phyloP scores from a whole-genome alignment of 2,113 vertebrate species.

The Danionella cerebrum region DNA sequence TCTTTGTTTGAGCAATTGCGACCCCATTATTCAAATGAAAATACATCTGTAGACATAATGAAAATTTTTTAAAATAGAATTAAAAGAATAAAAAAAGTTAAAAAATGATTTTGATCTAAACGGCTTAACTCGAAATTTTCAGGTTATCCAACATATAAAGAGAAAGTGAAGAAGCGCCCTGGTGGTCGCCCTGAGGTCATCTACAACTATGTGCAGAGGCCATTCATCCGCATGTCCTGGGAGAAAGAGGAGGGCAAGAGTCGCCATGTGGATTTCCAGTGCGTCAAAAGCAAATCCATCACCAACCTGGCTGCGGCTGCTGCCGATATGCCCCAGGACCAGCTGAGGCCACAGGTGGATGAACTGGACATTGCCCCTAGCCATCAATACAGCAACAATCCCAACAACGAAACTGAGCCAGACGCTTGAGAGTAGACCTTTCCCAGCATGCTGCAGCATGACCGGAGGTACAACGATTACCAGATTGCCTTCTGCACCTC shows the following conservation, averaged over 20 bases:
- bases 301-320: slow-evolving; percentile 92
- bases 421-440: slow-evolving; percentile 71
- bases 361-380: slow-evolving; percentile 89
- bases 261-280: slow-evolving; percentile 96
- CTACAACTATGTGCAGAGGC: slow-evolving; percentile 97
- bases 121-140: neutral
- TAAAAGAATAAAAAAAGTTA: no score
- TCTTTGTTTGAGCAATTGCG: no score
- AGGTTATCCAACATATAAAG: slow-evolving; percentile 97
- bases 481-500: slow-evolving; percentile 72
- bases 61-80: no score
- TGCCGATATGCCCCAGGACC: slow-evolving; percentile 94
- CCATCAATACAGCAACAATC: slow-evolving; percentile 71
- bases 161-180: slow-evolving; percentile 96
- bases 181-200: slow-evolving; percentile 94
- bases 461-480: slow-evolving; percentile 64
- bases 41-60: no score
- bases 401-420: slow-evolving; percentile 78
- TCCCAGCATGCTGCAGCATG: slow-evolving; percentile 69
- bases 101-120: no score
- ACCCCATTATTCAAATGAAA: no score
- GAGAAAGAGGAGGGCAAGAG: slow-evolving; percentile 99
- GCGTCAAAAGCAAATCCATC: slow-evolving; percentile 96
- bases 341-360: slow-evolving; percentile 93
- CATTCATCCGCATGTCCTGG: slow-evolving; percentile 99